Evolutionary conservation across 2,888 invertebrate genomes (phyloP).

Genomic region (Ochlodes sylvanus): DNA sequence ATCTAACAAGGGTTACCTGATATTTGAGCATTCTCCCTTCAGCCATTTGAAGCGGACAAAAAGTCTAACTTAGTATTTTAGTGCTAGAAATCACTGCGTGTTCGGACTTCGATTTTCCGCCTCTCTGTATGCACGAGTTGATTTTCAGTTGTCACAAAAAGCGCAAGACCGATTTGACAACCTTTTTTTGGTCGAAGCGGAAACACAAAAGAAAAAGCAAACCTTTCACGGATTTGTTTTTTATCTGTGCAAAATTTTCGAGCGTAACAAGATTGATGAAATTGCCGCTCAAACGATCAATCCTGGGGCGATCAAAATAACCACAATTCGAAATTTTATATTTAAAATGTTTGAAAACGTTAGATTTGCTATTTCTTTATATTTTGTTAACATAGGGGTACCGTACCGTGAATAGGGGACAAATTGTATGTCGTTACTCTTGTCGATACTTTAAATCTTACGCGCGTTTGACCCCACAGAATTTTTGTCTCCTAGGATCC

Average conservation of each 20-base stretch:
- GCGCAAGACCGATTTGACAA: conserved; percentile 43
- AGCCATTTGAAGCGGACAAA: conserved; percentile 6
- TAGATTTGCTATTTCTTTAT: neutral
- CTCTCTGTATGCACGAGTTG: conserved; percentile 42
- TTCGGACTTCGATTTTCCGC: conserved; percentile 39
- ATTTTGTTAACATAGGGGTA: too few relatives aligned
- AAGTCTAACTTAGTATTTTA: conserved; percentile 31
- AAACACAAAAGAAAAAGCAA: conserved; percentile 44
- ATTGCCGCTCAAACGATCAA: conserved; percentile 35
- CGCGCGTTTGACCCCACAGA: too few relatives aligned
- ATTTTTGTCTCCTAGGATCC: too few relatives aligned
- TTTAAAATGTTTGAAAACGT: conserved; percentile 1
- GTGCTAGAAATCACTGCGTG: conserved; percentile 36
- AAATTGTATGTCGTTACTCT: too few relatives aligned
- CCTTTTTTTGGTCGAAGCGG: conserved; percentile 43
- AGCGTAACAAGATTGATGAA: conserved; percentile 36
- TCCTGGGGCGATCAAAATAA: conserved; percentile 26
- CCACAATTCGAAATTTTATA: conserved; percentile 30
- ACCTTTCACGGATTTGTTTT: conserved; percentile 39
- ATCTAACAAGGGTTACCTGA: neutral
- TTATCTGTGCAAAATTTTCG: conserved; percentile 34
- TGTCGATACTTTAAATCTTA: too few relatives aligned
- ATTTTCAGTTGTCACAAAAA: conserved; percentile 45
- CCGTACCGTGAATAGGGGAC: too few relatives aligned
- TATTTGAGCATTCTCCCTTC: neutral